Evolutionary conservation across 2,797 vertebrate genomes (phyloP), one percentile per base, ranked within the genome.

Genomic region (Pipistrellus pygmaeus): DNA sequence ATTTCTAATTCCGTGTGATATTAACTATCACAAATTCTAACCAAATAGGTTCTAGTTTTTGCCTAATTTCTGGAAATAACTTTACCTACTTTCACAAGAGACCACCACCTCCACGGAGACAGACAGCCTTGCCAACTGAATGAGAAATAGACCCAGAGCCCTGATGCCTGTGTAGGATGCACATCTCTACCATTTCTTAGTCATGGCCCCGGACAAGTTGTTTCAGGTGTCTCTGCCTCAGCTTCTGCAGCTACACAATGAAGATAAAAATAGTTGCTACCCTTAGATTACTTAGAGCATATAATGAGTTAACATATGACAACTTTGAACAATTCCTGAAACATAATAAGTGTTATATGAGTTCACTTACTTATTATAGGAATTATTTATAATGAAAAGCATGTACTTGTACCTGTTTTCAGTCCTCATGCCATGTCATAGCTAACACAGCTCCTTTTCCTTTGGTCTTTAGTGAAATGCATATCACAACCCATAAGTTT

Each of bases 91-190:
- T 68, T 57, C 41, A 51, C 0, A 12, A 13, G 23, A 77, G 10
- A 41, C 2, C 0, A 27, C 44, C 9, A 2, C 13, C 15, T 51
- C 46, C n/a, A 30, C 10, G 48, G 23, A 48, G 8, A 0, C 20
- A 41, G 18, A 0, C 17, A 48, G 23, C 23, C 30, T 23, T 1
- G 3, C 2, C 18, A n/a, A 25, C 4, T 35, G 2, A 14, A 5
- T 6, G 5, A 21, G 20, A 20, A 11, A 3, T 7, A 18, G 1
- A 13, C 7, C 2, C 0, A 0, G 4, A 23, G 7, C 4, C 18
- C 3, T 23, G 41, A 17, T 46, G 4, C 30, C 75, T 44, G 30
- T 1, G 11, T 18, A 51, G 46, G 14, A 14, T 32, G 17, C 18
- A 5, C 0, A 1, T 32, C 6, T 71, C 38, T 48, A 6, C 25